Base-by-base conservation (phyloP, 2,888 invertebrate species). In the Eilema depressum region DNA sequence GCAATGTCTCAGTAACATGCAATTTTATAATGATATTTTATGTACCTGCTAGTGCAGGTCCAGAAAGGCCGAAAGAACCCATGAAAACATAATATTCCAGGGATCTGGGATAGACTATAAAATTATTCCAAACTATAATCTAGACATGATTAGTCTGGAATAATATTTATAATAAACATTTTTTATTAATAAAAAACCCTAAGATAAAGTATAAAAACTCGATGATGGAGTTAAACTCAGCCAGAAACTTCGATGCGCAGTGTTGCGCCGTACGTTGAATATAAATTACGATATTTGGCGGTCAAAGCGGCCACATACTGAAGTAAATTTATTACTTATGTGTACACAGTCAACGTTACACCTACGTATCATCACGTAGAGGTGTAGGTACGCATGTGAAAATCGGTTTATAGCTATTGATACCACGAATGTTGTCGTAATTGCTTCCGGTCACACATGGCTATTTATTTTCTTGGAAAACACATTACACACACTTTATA, bases 271-370 rank as follows among this genome's bases (percentile, higher is more conserved):
- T 79, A 71, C 75, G 79, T 81, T 83, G 92, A 91, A 93, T 93
- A 93, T 89, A 90, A 92, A 93, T 91, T 80, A 89, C 88, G 84
- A 89, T 89, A 92, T 92, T 91, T 92, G 92, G 89, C 91, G 91
- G 92, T 92, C 91, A 89, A 80, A 86, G 86, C 83, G 86, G 81
- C 82, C 85, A 87, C 86, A 87, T 84, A 88, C 84, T 86, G 82
- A 86, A 88, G 88, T 87, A 83, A 89, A 89, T 90, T 90, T 90
- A 90, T 88, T 85, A 84, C 82, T 76, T 81, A 80, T 75, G 80
- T 82, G 84, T 86, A 84, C 83, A 86, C 77, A 77, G 80, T n/a
- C 85, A 83, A 87, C 86, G 85, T 81, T 83, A 82, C 80, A 82
- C 74, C 82, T 80, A 84, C 88, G 86, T 86, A 85, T 83, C 82